Evolutionary conservation across 2,797 vertebrate species (phyloP).

Genomic region (Esox lucius): DNA sequence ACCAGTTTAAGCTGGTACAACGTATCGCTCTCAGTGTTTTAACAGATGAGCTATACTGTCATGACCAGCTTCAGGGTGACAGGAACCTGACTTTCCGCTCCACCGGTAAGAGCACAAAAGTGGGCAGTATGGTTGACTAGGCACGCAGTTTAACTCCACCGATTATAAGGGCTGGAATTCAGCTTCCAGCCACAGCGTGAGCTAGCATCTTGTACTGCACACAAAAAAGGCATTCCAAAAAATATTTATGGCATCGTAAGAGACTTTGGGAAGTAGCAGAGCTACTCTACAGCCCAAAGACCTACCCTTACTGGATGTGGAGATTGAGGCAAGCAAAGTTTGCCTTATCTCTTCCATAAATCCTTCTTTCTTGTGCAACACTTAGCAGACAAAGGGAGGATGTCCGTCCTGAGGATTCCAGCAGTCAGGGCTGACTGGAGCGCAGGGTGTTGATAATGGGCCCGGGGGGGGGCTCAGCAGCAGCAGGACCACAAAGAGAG

Average conservation of each 20-base stretch:
- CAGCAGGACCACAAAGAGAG: not conserved
- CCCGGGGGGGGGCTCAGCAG: not conserved
- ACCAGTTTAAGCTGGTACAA: not conserved
- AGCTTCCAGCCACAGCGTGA: not conserved
- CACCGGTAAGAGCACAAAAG: not conserved
- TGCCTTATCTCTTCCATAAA: not conserved
- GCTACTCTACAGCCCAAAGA: not conserved
- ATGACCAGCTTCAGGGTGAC: slow-evolving; percentile 28
- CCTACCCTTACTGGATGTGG: not conserved
- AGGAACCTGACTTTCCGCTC: not conserved
- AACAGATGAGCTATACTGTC: slow-evolving; percentile 21
- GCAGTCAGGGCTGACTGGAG: not conserved
- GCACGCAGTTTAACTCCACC: not conserved
- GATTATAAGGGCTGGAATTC: not conserved
- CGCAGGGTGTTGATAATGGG: not conserved
- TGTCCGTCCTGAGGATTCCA: not conserved
- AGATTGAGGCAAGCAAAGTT: not conserved
- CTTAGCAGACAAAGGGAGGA: not conserved
- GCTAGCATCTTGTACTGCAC: not conserved
- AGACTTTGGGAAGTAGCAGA: not conserved
- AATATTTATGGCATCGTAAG: not conserved
- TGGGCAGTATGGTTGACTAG: not conserved
- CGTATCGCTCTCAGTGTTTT: not conserved
- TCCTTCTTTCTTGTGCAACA: not conserved
- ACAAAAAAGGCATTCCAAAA: not conserved